Percentiles rank a stretch among this genome's conserved stretches.
These are phyloP conservation scores for Lates japonicus DNA, from an alignment of 2,797 vertebrate species.

Conservation along the genomic window DNA sequence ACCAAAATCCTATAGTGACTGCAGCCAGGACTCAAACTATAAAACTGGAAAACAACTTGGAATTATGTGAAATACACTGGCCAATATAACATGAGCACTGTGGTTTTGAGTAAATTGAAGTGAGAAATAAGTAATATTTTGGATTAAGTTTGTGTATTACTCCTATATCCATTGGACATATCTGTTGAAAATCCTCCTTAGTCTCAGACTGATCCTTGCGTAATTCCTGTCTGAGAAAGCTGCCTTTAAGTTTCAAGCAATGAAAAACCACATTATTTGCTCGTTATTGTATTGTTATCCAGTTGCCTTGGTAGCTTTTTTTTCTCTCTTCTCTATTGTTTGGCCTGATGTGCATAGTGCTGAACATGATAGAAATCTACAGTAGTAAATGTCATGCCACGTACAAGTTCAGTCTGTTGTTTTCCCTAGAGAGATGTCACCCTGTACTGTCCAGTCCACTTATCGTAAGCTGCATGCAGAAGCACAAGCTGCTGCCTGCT, in stretches of 20 bases:
- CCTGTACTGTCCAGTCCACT: conserved; percentile 15
- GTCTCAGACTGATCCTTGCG: neutral
- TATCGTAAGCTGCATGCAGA: neutral
- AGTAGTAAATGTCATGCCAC: conserved; percentile 41
- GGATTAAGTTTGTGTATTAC: neutral
- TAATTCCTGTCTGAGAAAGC: neutral
- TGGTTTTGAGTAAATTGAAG: too few species aligned
- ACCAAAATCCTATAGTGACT: too few species aligned
- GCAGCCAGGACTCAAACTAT: too few species aligned
- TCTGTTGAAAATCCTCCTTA: conserved; percentile 1
- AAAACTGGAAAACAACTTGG: too few species aligned
- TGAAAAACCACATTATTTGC: conserved; percentile 20
- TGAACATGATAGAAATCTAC: conserved; percentile 27
- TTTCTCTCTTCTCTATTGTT: neutral
- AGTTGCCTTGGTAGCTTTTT: neutral
- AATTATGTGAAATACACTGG: too few species aligned
- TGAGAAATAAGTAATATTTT: too few species aligned
- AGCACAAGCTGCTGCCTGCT: conserved; percentile 27
- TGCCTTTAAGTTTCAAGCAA: conserved; percentile 20
- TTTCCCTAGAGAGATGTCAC: conserved; percentile 23
- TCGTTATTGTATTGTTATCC: conserved; percentile 24
- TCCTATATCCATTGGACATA: neutral
- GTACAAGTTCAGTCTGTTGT: conserved; percentile 21
- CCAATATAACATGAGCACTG: too few species aligned
- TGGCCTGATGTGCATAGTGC: conserved; percentile 33